These are phyloP conservation scores for Xenopus laevis DNA, from an alignment of 2,113 vertebrate genomes.

Conservation along the genomic window DNA sequence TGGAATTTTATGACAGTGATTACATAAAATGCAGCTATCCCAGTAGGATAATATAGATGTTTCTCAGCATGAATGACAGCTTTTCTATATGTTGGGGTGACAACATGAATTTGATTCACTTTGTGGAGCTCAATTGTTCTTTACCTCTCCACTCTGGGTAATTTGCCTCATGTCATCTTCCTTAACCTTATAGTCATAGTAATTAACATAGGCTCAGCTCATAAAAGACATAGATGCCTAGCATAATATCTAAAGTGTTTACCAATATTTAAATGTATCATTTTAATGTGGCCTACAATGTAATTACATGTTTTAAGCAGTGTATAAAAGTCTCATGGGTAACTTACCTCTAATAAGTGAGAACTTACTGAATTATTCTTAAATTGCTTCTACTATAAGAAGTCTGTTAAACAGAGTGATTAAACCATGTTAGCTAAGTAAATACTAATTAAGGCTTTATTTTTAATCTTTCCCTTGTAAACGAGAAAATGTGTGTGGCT, in stretches of 20 bases:
- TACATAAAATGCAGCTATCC: conserved; percentile 25
- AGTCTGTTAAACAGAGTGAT: neutral
- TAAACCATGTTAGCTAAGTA: neutral
- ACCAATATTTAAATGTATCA: neutral
- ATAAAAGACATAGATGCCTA: neutral
- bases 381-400: neutral
- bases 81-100: conserved; percentile 36
- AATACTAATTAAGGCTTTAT: neutral
- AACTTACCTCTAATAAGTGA: neutral
- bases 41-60: conserved; percentile 36
- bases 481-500: neutral
- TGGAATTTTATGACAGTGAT: conserved; percentile 32
- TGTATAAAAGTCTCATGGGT: neutral
- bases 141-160: conserved; percentile 12
- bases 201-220: conserved; percentile 2
- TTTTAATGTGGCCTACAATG: neutral
- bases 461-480: neutral
- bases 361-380: neutral
- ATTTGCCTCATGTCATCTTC: conserved; percentile 25
- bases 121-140: conserved; percentile 24
- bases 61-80: conserved; percentile 35
- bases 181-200: conserved; percentile 23
- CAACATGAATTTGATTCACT: conserved; percentile 25
- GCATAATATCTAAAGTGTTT: neutral
- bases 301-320: neutral